Evolutionary conservation across 2,113 vertebrate genomes (phyloP).

Genomic region (Panthera tigris): DNA sequence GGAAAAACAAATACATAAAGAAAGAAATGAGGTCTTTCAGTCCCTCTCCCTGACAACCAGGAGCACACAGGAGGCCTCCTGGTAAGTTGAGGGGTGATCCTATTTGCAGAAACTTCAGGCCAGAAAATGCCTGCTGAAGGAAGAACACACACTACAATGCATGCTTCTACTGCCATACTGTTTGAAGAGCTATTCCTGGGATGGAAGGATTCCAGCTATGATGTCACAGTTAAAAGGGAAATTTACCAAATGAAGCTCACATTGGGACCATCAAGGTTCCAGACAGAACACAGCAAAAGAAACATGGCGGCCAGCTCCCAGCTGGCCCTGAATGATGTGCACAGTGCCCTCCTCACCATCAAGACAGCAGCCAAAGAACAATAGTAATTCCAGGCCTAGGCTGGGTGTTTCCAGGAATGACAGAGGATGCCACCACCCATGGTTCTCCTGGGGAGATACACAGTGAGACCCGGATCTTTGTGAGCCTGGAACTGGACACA

Average conservation of each 20-base stretch:
- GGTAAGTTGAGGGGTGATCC: neutral
- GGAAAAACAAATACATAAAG: neutral
- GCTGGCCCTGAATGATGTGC: neutral
- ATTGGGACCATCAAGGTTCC: neutral
- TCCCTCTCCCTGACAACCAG: neutral
- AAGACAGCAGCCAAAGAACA: neutral
- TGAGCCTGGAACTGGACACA: neutral
- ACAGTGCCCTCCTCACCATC: neutral
- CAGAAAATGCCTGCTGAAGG: neutral
- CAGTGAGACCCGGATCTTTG: neutral
- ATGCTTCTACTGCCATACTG: neutral
- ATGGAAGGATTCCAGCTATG: neutral
- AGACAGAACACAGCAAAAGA: neutral
- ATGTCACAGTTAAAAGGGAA: neutral
- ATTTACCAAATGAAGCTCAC: neutral
- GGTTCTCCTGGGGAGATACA: neutral
- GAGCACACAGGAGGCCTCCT: neutral
- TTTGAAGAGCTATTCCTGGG: neutral
- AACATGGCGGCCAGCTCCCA: neutral
- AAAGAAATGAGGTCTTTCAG: neutral
- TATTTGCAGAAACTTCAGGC: neutral
- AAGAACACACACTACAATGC: neutral
- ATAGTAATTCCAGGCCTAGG: too few species aligned
- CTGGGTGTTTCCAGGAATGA: neutral
- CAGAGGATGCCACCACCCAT: neutral